These are phyloP conservation scores for Phrynosoma platyrhinos DNA, from an alignment of 2,113 vertebrate genomes.

Conservation along the genomic window DNA sequence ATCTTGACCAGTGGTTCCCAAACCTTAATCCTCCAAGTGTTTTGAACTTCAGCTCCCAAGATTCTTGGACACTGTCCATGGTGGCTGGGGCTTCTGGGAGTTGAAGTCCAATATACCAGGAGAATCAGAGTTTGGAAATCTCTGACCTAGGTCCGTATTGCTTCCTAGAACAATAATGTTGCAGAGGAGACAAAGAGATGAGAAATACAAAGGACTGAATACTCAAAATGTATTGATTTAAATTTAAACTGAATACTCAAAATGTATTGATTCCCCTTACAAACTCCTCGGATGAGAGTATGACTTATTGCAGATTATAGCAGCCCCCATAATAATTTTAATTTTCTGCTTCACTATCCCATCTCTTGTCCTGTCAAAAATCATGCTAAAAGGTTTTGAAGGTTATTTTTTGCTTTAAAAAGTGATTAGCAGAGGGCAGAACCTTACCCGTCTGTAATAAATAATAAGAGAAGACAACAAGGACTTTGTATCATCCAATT, in stretches of 20 bases:
- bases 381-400: conserved; percentile 48
- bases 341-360: conserved; percentile 69
- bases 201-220: neutral
- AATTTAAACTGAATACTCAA: neutral
- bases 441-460: conserved; percentile 63
- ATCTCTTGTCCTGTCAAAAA: conserved; percentile 63
- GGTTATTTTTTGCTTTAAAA: conserved; percentile 60
- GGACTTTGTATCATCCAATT: conserved; percentile 60
- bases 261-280: conserved; percentile 32
- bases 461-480: conserved; percentile 65
- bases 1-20: neutral
- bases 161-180: too few relatives aligned
- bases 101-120: too few relatives aligned
- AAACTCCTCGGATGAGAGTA: conserved; percentile 50
- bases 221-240: conserved; percentile 24
- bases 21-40: neutral
- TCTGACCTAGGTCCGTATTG: too few relatives aligned
- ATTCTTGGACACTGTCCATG: too few relatives aligned
- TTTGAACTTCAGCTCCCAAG: too few relatives aligned
- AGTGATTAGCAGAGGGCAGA: conserved; percentile 64
- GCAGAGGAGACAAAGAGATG: too few relatives aligned
- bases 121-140: too few relatives aligned
- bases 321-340: conserved; percentile 63
- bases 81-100: too few relatives aligned
- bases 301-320: conserved; percentile 60